These are phyloP conservation scores for Drosophila takahashii DNA, from an alignment of 1,140 invertebrate species.

Conservation along the genomic window DNA sequence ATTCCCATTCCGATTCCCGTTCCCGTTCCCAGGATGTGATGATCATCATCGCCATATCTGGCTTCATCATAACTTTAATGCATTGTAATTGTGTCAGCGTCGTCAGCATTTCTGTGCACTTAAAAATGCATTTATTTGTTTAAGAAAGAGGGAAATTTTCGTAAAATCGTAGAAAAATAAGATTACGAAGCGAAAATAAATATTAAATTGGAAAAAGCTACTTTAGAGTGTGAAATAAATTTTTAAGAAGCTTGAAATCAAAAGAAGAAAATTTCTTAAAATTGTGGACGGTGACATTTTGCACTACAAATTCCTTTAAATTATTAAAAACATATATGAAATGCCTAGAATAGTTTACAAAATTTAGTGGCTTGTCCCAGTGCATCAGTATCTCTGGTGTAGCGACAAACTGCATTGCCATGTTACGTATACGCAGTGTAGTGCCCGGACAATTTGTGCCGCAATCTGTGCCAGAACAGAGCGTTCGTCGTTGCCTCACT, in stretches of 20 bases:
- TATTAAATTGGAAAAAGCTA: too few species aligned
- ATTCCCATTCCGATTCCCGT: constrained; percentile 20
- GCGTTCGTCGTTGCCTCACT: constrained; percentile 64
- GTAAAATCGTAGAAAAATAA: not conserved
- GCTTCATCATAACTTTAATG: constrained; percentile 73
- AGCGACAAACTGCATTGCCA: constrained; percentile 11
- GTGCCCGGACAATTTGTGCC: constrained; percentile 56
- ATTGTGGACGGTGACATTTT: too few species aligned
- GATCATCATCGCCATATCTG: constrained; percentile 56
- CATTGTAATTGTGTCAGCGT: constrained; percentile 78
- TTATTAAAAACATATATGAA: too few species aligned
- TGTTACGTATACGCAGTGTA: constrained; percentile 71
- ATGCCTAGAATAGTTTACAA: not conserved
- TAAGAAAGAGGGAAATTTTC: too few species aligned
- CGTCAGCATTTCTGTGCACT: constrained; percentile 8
- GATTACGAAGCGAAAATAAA: not conserved
- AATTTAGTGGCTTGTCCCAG: not conserved
- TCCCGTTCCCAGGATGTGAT: constrained; percentile 26
- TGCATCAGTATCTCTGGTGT: constrained; percentile 12
- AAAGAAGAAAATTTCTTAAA: too few species aligned
- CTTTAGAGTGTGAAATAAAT: too few species aligned
- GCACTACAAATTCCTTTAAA: too few species aligned
- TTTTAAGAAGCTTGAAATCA: too few species aligned
- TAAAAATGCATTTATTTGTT: not conserved
- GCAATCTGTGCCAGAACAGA: constrained; percentile 68